Evolutionary conservation across 2,113 vertebrate genomes (phyloP).

Genomic region (Coreoperca whiteheadi): DNA sequence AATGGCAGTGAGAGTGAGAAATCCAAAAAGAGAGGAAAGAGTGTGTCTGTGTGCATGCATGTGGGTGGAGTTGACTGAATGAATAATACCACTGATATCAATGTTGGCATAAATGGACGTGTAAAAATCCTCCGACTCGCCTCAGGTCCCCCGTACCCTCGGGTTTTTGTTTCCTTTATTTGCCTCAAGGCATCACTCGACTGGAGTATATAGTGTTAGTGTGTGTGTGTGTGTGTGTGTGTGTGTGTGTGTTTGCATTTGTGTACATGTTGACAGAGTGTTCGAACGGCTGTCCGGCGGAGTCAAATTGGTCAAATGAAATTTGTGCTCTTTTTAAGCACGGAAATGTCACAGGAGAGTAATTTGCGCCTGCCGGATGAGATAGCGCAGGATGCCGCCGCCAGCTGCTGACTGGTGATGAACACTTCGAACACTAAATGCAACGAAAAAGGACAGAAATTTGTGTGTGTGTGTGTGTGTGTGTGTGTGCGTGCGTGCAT

Average conservation of each 20-base stretch:
- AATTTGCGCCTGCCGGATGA: constrained; percentile 56
- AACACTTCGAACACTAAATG: neutral
- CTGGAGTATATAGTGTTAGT: constrained; percentile 24
- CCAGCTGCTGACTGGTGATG: constrained; percentile 25
- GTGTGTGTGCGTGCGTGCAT: constrained; percentile 12
- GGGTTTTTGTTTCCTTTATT: neutral
- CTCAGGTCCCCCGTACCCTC: constrained; percentile 30
- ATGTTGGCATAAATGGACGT: constrained; percentile 45
- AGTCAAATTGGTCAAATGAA: constrained; percentile 54
- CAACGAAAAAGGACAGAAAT: neutral
- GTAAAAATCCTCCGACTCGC: constrained; percentile 38
- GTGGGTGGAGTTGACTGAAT: constrained; percentile 3
- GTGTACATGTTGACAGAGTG: neutral
- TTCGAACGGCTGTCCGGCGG: neutral
- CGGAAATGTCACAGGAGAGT: constrained; percentile 71
- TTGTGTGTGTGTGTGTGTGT: constrained; percentile 26
- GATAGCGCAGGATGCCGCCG: constrained; percentile 41
- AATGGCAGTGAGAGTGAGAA: neutral
- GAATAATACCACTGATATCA: constrained; percentile 49
- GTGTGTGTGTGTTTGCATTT: constrained; percentile 22
- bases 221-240: constrained; percentile 23
- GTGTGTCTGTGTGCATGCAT: neutral
- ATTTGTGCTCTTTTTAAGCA: constrained; percentile 56
- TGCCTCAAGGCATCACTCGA: constrained; percentile 10
- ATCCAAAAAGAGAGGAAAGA: neutral